These are phyloP conservation scores for Coelopa frigida DNA, from an alignment of 1,140 invertebrate species.

Conservation along the genomic window DNA sequence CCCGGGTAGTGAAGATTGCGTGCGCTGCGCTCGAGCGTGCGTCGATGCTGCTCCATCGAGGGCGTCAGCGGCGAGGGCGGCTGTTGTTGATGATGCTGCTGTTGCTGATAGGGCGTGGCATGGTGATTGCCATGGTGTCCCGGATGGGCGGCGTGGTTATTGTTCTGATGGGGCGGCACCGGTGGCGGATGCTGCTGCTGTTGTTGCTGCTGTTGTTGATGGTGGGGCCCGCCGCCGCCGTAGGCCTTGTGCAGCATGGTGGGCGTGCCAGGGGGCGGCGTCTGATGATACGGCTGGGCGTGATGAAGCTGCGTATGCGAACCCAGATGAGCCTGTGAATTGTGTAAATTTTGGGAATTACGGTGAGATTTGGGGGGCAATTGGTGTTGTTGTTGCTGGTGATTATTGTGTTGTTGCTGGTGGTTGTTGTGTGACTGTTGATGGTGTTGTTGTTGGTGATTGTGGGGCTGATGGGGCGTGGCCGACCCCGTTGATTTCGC, in stretches of 20 bases:
- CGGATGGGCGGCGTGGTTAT: slow-evolving; percentile 14
- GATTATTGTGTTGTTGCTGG: slow-evolving; percentile 16
- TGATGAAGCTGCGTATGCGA: slow-evolving; percentile 28
- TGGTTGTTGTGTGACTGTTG: slow-evolving; percentile 1
- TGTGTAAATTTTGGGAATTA: slow-evolving; percentile 31
- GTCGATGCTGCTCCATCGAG: slow-evolving; percentile 24
- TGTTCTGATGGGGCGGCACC: slow-evolving; percentile 31
- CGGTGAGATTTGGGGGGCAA: slow-evolving; percentile 2
- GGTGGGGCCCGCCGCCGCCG: slow-evolving; percentile 19
- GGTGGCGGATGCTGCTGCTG: slow-evolving; percentile 27
- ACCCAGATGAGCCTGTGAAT: slow-evolving; percentile 14
- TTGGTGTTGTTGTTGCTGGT: background rate
- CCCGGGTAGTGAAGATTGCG: slow-evolving; percentile 29
- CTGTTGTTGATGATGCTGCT: slow-evolving; percentile 3
- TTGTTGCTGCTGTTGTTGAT: slow-evolving; percentile 26
- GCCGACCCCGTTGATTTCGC: slow-evolving; percentile 3
- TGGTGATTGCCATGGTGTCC: slow-evolving; percentile 20
- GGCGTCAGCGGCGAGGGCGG: slow-evolving; percentile 19
- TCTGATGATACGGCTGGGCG: slow-evolving; percentile 37
- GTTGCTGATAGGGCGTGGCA: slow-evolving; percentile 10
- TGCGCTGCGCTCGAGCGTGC: slow-evolving; percentile 32
- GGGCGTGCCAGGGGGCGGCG: slow-evolving; percentile 17
- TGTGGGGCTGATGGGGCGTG: background rate
- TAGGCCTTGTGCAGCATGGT: slow-evolving; percentile 28
- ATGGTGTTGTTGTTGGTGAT: slow-evolving; percentile 11